Evolutionary conservation across 1,140 invertebrate genomes (phyloP).

Genomic region (Orius insidiosus): DNA sequence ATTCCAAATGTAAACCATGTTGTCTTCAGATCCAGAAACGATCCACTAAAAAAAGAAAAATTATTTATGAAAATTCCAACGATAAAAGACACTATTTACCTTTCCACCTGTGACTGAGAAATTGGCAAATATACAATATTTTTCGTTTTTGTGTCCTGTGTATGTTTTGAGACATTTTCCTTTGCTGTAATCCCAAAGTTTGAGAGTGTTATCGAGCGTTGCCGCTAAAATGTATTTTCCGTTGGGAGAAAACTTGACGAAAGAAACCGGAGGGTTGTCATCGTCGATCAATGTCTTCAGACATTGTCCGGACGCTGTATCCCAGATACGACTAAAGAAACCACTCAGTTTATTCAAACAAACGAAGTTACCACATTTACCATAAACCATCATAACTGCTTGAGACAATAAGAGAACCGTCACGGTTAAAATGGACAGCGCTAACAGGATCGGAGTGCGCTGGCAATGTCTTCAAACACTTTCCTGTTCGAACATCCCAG

Average conservation of each 20-base stretch:
- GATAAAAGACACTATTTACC: too few species aligned
- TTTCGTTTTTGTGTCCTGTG: constrained; percentile 95
- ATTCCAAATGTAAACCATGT: constrained; percentile 99
- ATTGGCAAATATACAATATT: constrained; percentile 99
- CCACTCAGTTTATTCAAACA: background rate
- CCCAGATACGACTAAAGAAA: constrained; percentile 91
- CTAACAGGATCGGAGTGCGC: constrained; percentile 99
- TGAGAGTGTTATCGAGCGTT: constrained; percentile 94
- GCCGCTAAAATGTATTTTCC: constrained; percentile 98
- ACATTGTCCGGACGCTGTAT: constrained; percentile 97
- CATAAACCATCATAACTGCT: constrained; percentile 98
- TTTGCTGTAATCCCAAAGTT: constrained; percentile 99
- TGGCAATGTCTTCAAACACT: constrained; percentile 95
- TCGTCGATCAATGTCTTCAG: constrained; percentile 92
- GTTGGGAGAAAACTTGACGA: constrained; percentile 99
- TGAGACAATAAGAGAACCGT: constrained; percentile 95
- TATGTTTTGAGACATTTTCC: constrained; percentile 95
- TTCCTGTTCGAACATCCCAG: constrained; percentile 96
- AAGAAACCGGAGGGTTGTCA: constrained; percentile 98
- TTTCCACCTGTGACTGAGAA: constrained; percentile 99
- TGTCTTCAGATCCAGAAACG: constrained; percentile 98
- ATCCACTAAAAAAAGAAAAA: constrained; percentile 69
- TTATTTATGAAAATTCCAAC: too few species aligned
- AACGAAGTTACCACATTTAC: constrained; percentile 28
- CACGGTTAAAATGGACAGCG: constrained; percentile 94